A percentile compares a stretch with the other conserved stretches of the same genome.
phyloP scores from a whole-genome alignment of 2,113 vertebrate genomes.

The Urocitellus parryii region DNA sequence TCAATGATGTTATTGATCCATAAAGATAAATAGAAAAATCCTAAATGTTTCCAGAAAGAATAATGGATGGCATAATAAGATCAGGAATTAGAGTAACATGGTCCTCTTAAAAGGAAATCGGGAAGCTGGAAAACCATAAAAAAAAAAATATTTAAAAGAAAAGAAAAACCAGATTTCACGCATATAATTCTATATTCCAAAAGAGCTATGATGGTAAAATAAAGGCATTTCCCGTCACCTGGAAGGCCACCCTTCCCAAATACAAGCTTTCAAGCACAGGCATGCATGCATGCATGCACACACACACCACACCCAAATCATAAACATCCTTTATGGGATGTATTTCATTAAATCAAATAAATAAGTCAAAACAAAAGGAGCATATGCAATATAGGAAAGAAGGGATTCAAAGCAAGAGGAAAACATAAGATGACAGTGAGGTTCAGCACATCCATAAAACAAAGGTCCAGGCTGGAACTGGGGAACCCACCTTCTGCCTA shows the following conservation, averaged over 20 bases:
- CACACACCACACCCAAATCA: neutral
- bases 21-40: neutral
- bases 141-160: neutral
- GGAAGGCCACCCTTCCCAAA: neutral
- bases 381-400: neutral
- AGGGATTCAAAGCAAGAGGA: neutral
- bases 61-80: neutral
- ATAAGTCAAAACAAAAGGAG: neutral
- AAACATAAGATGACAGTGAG: neutral
- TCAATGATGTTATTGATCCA: neutral
- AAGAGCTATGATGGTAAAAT: neutral
- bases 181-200: neutral
- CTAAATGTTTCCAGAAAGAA: neutral
- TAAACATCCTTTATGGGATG: neutral
- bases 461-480: neutral
- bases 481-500: neutral
- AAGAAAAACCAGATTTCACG: neutral
- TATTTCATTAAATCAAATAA: constrained; percentile 6
- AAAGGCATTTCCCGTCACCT: neutral
- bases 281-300: too few species aligned
- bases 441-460: neutral
- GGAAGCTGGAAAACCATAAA: neutral
- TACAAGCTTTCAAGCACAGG: neutral
- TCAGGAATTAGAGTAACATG: neutral
- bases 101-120: neutral